phyloP scores from a whole-genome alignment of 1,140 invertebrate genomes.

The Orussus abietinus region DNA sequence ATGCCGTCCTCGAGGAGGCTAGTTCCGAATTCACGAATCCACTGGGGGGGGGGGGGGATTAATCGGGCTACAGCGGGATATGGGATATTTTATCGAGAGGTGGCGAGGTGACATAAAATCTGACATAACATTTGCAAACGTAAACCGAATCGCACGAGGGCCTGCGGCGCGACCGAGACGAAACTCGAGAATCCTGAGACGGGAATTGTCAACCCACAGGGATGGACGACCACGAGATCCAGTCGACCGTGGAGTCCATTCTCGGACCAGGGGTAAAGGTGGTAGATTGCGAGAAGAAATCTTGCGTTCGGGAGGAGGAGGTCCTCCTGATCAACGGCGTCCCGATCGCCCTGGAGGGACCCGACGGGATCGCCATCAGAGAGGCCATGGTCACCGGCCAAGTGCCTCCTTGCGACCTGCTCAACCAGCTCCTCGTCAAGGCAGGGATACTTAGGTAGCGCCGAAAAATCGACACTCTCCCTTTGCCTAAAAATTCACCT shows the following conservation, averaged over 20 bases:
- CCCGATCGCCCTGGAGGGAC: slow-evolving; percentile 65
- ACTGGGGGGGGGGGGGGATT: too few relatives aligned
- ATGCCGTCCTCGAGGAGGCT: too few relatives aligned
- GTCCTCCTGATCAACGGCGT: slow-evolving; percentile 72
- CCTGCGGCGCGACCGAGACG: slow-evolving; percentile 7
- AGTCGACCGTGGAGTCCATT: slow-evolving; percentile 73
- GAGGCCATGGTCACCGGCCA: slow-evolving; percentile 68
- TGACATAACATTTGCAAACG: too few relatives aligned
- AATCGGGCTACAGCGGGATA: too few relatives aligned
- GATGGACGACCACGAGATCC: slow-evolving; percentile 72
- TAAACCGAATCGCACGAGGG: slow-evolving; percentile 33
- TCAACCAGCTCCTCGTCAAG: slow-evolving; percentile 68
- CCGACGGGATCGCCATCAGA: slow-evolving; percentile 67
- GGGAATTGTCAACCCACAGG: slow-evolving; percentile 20
- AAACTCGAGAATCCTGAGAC: not conserved
- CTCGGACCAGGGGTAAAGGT: slow-evolving; percentile 72
- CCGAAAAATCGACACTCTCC: slow-evolving; percentile 19
- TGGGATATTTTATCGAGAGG: too few relatives aligned
- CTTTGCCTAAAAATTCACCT: too few relatives aligned
- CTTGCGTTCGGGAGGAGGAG: slow-evolving; percentile 69
- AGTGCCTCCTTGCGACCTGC: slow-evolving; percentile 67
- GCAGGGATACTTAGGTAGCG: slow-evolving; percentile 61
- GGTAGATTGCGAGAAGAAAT: slow-evolving; percentile 73
- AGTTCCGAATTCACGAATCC: too few relatives aligned
- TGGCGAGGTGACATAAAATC: too few relatives aligned